Conservation (phyloP, 2,113 vertebrate genomes). For the Agelaius tricolor region DNA sequence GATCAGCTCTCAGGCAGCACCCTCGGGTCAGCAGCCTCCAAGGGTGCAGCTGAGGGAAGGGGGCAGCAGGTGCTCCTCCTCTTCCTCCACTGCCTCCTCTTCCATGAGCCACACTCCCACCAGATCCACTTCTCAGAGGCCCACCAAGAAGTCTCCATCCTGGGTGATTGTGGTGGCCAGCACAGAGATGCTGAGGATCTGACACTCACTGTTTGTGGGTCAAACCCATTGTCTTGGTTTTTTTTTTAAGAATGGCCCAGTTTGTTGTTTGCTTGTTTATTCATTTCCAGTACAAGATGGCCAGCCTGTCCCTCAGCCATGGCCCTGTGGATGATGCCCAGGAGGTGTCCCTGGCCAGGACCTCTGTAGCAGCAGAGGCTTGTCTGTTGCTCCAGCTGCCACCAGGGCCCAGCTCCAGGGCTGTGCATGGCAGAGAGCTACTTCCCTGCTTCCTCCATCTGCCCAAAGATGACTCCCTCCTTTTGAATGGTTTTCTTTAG, state of each 20-base stretch:
- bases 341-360: background rate
- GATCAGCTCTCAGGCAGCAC: background rate
- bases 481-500: background rate
- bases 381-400: background rate
- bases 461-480: background rate
- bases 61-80: background rate
- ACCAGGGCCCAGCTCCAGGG: background rate
- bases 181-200: background rate
- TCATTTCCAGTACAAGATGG: background rate
- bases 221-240: background rate
- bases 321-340: background rate
- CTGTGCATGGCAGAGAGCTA: background rate
- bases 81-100: background rate
- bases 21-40: fast-evolving
- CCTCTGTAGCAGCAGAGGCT: background rate
- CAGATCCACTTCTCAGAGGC: background rate
- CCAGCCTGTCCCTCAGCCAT: background rate
- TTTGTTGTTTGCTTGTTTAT: background rate
- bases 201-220: background rate
- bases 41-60: background rate
- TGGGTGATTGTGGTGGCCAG: background rate
- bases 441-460: background rate
- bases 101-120: background rate
- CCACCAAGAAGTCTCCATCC: background rate
- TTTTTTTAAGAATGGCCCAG: background rate